Evolutionary conservation across 1,140 invertebrate species (phyloP).

Genomic region (Diorhabda carinulata): DNA sequence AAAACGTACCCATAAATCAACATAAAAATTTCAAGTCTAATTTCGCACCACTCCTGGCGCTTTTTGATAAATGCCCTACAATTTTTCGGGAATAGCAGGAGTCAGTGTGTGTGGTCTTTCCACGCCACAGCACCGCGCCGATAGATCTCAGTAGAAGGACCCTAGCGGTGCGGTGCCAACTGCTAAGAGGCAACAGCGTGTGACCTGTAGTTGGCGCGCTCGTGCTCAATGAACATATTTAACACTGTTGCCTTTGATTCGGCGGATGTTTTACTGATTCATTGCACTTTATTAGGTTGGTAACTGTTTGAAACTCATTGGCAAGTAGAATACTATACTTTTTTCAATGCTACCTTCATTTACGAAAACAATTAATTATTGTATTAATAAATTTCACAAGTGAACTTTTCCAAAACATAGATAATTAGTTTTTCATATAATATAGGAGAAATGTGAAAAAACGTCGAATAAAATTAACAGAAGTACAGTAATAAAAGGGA

Average conservation of each 20-base stretch:
- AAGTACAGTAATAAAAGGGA: too few relatives aligned
- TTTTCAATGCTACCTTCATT: too few relatives aligned
- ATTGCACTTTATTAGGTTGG: conserved; percentile 33
- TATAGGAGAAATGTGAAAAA: too few relatives aligned
- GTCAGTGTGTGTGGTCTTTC: conserved; percentile 34
- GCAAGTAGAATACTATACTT: background rate
- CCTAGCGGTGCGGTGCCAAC: conserved; percentile 1
- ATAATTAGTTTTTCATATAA: too few relatives aligned
- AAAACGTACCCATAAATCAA: too few relatives aligned
- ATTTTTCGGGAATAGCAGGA: conserved; percentile 9
- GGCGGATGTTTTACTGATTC: conserved; percentile 36
- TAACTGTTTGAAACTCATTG: background rate
- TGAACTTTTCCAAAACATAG: too few relatives aligned
- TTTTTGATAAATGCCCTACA: background rate
- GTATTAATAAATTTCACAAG: too few relatives aligned
- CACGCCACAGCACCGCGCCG: conserved; percentile 25
- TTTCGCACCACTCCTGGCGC: conserved; percentile 10
- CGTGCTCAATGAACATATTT: conserved; percentile 39
- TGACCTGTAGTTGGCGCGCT: conserved; percentile 31
- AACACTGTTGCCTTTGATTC: conserved; percentile 38
- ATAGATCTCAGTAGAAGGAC: conserved; percentile 21
- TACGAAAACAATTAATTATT: too few relatives aligned
- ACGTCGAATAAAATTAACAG: too few relatives aligned
- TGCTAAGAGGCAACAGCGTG: conserved; percentile 19
- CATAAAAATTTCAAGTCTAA: background rate